A percentile compares a stretch with the other conserved stretches of the same genome.
phyloP scores from a whole-genome alignment of 2,797 vertebrate species.

The Carcharodon carcharias region DNA sequence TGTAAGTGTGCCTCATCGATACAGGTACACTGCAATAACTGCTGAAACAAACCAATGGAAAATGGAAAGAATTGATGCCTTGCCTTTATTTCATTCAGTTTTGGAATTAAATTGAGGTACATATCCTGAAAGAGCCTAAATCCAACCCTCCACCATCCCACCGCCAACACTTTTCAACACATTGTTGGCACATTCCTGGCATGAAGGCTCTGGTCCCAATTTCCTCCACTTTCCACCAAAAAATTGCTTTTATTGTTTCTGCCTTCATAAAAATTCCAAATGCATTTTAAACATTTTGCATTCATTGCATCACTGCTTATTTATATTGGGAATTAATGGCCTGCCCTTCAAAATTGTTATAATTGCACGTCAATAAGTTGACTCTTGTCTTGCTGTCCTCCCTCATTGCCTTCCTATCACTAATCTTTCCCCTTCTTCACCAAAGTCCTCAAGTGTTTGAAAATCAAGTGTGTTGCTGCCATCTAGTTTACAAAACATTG shows the following conservation, averaged over 20 bases:
- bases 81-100: background rate
- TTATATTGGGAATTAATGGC: background rate
- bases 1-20: background rate
- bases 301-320: background rate
- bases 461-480: constrained; percentile 29
- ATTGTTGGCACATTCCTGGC: background rate
- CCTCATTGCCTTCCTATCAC: background rate
- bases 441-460: background rate
- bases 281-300: background rate
- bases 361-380: background rate
- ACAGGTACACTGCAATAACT: background rate
- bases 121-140: background rate
- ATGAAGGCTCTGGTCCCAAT: background rate
- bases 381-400: background rate
- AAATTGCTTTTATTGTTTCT: background rate
- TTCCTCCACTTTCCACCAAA: background rate
- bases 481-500: constrained; percentile 25
- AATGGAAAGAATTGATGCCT: background rate
- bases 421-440: background rate
- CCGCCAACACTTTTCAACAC: background rate
- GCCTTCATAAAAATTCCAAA: background rate
- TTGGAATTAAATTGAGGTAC: background rate
- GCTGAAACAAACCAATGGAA: background rate
- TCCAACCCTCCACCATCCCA: background rate
- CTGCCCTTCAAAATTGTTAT: background rate